Conservation (phyloP, 2,113 vertebrate species). For the Actenoides lindsayi region DNA sequence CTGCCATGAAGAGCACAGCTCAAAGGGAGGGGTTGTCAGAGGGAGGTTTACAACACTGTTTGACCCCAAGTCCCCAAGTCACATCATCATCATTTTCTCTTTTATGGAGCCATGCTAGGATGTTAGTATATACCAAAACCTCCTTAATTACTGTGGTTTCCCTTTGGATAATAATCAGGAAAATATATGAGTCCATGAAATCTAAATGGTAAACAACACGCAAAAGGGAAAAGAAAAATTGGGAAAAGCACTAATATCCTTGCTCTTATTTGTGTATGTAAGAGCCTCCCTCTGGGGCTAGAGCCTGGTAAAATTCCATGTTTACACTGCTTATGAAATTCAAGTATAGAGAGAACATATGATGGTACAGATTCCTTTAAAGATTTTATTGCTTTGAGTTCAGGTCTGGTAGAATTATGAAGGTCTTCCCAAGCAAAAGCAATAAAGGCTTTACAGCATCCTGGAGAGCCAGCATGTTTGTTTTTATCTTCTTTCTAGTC, state of each 20-base stretch:
- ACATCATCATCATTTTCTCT: not conserved
- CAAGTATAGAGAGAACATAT: slow-evolving; percentile 18
- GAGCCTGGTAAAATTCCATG: slow-evolving; percentile 49
- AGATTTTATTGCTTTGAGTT: slow-evolving; percentile 53
- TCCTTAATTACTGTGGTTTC: slow-evolving; percentile 31
- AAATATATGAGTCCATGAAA: not conserved
- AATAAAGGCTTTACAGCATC: slow-evolving; percentile 64
- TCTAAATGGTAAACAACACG: slow-evolving; percentile 17
- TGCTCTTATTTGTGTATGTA: slow-evolving; percentile 6
- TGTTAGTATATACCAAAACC: not conserved
- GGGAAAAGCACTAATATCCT: not conserved
- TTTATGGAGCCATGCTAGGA: not conserved
- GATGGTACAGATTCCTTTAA: slow-evolving; percentile 34
- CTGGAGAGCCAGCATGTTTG: slow-evolving; percentile 1
- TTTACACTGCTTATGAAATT: slow-evolving; percentile 59
- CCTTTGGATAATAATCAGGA: slow-evolving; percentile 26
- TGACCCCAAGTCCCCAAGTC: not conserved
- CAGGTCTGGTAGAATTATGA: slow-evolving; percentile 47
- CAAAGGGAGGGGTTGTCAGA: not conserved
- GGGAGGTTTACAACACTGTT: not conserved
- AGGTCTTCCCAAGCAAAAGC: slow-evolving; percentile 38
- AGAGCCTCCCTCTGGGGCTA: not conserved
- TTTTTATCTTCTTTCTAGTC: slow-evolving; percentile 29
- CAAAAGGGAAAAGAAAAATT: not conserved
- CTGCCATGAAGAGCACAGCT: not conserved